These are phyloP conservation scores for Drosophila paramelanica DNA, from an alignment of 2,888 invertebrate genomes.

Conservation along the genomic window DNA sequence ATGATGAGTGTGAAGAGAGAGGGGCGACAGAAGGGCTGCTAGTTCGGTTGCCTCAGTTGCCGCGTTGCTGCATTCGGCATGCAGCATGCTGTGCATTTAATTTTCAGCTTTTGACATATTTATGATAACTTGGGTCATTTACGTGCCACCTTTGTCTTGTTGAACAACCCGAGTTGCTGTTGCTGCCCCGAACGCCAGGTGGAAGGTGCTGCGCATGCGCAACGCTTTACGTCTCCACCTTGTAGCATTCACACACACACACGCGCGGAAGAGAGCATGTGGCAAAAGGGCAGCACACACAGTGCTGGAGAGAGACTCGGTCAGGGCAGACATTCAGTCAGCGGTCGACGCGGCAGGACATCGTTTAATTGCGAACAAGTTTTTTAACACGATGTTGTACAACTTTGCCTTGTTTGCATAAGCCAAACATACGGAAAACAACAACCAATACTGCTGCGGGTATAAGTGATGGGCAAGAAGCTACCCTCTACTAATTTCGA, in stretches of 20 bases:
- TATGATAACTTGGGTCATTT: constrained; percentile 85
- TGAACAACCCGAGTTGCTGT: constrained; percentile 44
- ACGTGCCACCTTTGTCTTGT: constrained; percentile 83
- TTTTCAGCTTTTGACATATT: constrained; percentile 85
- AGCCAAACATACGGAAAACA: constrained; percentile 33
- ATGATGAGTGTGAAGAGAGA: constrained; percentile 25
- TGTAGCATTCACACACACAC: constrained; percentile 43
- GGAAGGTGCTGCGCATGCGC: constrained; percentile 68
- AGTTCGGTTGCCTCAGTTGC: constrained; percentile 4
- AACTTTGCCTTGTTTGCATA: constrained; percentile 75
- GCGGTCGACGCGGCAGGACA: constrained; percentile 82
- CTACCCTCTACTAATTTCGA: constrained; percentile 9
- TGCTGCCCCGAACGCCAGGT: constrained; percentile 77
- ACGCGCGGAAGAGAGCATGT: constrained; percentile 1
- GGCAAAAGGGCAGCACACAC: constrained; percentile 11
- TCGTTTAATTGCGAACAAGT: constrained; percentile 85
- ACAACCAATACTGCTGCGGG: background rate
- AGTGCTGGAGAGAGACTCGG: constrained; percentile 13
- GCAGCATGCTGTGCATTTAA: constrained; percentile 82
- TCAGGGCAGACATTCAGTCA: constrained; percentile 74
- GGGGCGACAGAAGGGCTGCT: constrained; percentile 5
- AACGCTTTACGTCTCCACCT: constrained; percentile 34
- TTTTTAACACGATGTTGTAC: constrained; percentile 84
- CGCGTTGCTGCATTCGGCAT: constrained; percentile 31
- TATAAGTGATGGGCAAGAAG: background rate